Base-by-base conservation (phyloP, 1,140 invertebrate genomes). In the Formica selysi region DNA sequence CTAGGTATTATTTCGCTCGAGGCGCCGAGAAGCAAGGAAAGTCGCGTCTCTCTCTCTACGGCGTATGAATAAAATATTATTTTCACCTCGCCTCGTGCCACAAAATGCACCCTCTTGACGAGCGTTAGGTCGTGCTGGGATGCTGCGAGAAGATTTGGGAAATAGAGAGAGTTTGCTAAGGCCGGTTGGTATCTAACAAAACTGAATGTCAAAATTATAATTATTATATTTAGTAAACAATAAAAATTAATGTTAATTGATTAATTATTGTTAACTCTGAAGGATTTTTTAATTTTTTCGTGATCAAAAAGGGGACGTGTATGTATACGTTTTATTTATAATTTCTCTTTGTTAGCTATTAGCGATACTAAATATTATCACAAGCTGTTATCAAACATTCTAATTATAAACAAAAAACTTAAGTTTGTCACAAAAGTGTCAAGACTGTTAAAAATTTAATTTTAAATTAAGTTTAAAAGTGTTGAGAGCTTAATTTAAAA, bases 31-130 rank as follows among this genome's bases (percentile, higher is more conserved):
- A 78, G 62, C 89, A 76, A 88, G 84, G 87, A 80, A 86, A 85
- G 87, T 86, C 89, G 68, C 61, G 65, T 73, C 48, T 51, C 48
- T 51, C 48, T 51, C 48, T 51, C 81, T 85, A 88, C 86, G 83
- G 78, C 26, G 65, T 91, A 91, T 91, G 90, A 91, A 91, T 91
- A 91, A 91, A 91, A 91, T 91, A 91, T 91, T 87, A 91, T 89
- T 89, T 89, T 91, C 86, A 68, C 44, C 54, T 86, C 86, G 73
- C 44, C 54, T 86, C 65, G 16, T 80, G 64, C 70, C 84, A 48
- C 81, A 73, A 57, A 84, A 84, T 70, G 61, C 57, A 59, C n/a
- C 38, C 54, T 26, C 57, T 44, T 11, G 41, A 41, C 61, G 54
- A 44, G 22, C n/a, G 29, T 38, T 61, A 41, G 26, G 32, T 68